Base-by-base conservation (phyloP, 2,797 vertebrate species). In the Cynopterus sphinx region DNA sequence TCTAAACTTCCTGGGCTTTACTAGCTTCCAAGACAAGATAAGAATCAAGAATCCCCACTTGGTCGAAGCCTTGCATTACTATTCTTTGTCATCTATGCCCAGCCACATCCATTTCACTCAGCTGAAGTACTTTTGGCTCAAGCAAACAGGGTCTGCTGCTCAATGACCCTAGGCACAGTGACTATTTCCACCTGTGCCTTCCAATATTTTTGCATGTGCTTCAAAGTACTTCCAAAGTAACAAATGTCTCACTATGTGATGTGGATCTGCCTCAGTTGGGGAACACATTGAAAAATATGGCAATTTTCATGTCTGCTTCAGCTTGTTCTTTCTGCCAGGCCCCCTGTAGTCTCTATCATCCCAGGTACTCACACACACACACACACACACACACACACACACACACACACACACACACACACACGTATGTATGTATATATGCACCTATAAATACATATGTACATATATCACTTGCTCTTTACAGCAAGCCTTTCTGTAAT, bases 131-230 rank as follows among this genome's bases (percentile, higher is more conserved):
- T 36, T 57, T 36, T 9, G 26, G 39, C 74, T 51, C 1, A 4
- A 36, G 36, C 28, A 13, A 43, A 26, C 1, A 8, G 16, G 82
- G 31, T 46, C 31, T 33, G 24, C 41, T 41, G 57, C 36, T 61
- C 13, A 0, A 46, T 12, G 5, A 0, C 17, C 26, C 46, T 22
- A 0, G 5, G 8, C 13, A 21, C 22, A 36, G 39, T 6, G 1
- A 5, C 22, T 2, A 1, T 59, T 82, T 83, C 61, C 7, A 55
- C 49, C 11, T 83, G 0, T 33, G 10, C 65, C 13, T 59, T 65
- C 28, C 4, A 59, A 17, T 33, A 31, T 16, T 63, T 63, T 16
- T 6, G 33, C 2, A 1, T 9, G 5, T 21, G 33, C 51, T 86
- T 57, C 59, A 24, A 1, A 36, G 22, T 41, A 33, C 36, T 75